Base-by-base conservation (phyloP, 2,888 invertebrate genomes). In the Dryobotodes eremita region DNA sequence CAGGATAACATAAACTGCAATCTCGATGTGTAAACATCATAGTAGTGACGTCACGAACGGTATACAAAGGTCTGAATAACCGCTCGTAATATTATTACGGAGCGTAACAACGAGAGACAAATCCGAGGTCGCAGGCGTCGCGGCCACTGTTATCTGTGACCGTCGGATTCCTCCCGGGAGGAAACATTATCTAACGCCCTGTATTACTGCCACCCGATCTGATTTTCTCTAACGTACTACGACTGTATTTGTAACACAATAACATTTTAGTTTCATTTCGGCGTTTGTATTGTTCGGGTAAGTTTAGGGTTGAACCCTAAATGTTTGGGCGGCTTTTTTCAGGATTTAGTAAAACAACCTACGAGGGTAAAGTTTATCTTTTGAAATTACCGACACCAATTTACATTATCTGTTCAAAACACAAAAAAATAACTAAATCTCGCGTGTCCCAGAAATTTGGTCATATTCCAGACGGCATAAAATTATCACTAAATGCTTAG, bases 141-240 rank as follows among this genome's bases (percentile, higher is more conserved):
- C 68, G 90, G 89, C 85, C 89, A 87, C 89, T 84, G 89, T 94
- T 95, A 94, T 94, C 94, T 92, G 88, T 85, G 89, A 88, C 89
- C 89, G 89, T 88, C 85, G 92, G 90, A 92, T 89, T 91, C 86
- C 89, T 91, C 94, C 92, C 92, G 79, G 82, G 92, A 92, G 94
- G 92, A 92, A 93, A 92, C 93, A 93, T 94, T 95, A 94, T 94
- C 94, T 92, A 89, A 90, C 91, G 87, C 91, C 91, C 92, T 89
- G 92, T 93, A 92, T 92, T 92, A 92, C 92, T 88, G 90, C 89
- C 91, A 87, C 90, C 90, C 92, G 92, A 93, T 94, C 93, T 92
- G 94, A 93, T 94, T 92, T 89, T 88, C 90, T 89, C 85, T 90
- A 91, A 92, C 90, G 85, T 91, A 90, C 89, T 91, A 88, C 89